These are phyloP conservation scores for Panagrolaimus sp. DNA, from an alignment of 1,140 invertebrate genomes.

Conservation along the genomic window DNA sequence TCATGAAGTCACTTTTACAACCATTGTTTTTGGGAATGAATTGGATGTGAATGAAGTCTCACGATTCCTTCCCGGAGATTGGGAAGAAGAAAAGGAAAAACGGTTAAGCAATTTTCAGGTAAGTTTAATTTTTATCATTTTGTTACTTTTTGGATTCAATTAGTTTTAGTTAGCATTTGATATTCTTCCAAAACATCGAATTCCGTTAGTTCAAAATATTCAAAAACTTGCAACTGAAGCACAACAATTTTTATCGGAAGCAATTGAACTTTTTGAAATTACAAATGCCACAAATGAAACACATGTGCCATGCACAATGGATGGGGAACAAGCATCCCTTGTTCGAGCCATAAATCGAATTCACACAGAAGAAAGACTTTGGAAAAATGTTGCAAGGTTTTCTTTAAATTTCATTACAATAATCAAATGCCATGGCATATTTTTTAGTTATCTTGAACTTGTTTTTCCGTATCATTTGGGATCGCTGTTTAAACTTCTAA, in stretches of 20 bases:
- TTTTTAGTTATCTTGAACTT: constrained; percentile 24
- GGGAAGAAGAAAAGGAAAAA: constrained; percentile 46
- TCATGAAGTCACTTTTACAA: constrained; percentile 35
- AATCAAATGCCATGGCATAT: not conserved
- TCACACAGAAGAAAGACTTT: constrained; percentile 22
- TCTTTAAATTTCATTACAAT: not conserved
- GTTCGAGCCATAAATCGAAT: constrained; percentile 18
- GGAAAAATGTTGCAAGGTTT: constrained; percentile 14
- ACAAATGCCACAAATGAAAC: not conserved
- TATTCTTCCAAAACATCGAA: constrained; percentile 26
- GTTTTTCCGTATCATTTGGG: constrained; percentile 17
- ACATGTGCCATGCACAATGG: constrained; percentile 19
- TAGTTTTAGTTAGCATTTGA: constrained; percentile 21
- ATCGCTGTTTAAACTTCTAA: constrained; percentile 16
- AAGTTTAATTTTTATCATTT: not conserved
- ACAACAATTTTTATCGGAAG: constrained; percentile 25
- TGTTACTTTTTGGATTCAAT: not conserved
- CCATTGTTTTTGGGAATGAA: constrained; percentile 42
- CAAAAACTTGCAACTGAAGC: constrained; percentile 22
- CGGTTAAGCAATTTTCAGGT: constrained; percentile 23
- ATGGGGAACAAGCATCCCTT: not conserved
- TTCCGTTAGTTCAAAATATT: constrained; percentile 21
- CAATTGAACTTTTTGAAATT: constrained; percentile 25
- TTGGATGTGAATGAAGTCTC: constrained; percentile 30
- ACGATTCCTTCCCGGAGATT: constrained; percentile 35